Evolutionary conservation across 1,140 invertebrate genomes (phyloP).

Genomic region (Camponotus pennsylvanicus): DNA sequence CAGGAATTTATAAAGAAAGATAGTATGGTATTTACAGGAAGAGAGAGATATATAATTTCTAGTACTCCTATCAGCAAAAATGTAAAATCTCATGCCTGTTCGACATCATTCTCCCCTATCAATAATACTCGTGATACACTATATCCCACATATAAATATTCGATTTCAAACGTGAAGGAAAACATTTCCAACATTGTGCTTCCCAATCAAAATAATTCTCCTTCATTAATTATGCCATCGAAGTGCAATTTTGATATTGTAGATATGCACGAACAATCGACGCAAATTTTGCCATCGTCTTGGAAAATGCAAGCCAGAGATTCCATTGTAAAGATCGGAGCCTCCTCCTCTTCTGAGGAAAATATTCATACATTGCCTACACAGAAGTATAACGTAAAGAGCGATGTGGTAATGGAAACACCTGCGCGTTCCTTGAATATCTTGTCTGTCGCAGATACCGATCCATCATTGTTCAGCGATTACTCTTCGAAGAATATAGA

Average conservation of each 20-base stretch:
- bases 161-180: neutral
- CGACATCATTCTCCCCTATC: conserved; percentile 62
- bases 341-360: neutral
- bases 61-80: conserved; percentile 62
- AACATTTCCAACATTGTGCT: neutral
- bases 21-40: neutral
- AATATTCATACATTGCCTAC: neutral
- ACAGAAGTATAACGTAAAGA: neutral
- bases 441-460: neutral
- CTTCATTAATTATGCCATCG: neutral
- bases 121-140: neutral
- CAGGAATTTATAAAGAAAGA: neutral
- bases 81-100: neutral
- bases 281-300: neutral
- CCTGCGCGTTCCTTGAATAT: conserved; percentile 2
- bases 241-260: neutral
- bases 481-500: neutral
- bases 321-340: neutral
- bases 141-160: neutral
- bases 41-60: conserved; percentile 22
- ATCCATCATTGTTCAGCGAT: conserved; percentile 58
- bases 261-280: neutral
- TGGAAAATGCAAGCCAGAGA: neutral
- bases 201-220: neutral
- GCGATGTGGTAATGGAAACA: neutral